A percentile compares a stretch with the other conserved stretches of the same genome.
Conservation (phyloP, 2,113 vertebrate genomes). For the Malaclemys terrapin region DNA sequence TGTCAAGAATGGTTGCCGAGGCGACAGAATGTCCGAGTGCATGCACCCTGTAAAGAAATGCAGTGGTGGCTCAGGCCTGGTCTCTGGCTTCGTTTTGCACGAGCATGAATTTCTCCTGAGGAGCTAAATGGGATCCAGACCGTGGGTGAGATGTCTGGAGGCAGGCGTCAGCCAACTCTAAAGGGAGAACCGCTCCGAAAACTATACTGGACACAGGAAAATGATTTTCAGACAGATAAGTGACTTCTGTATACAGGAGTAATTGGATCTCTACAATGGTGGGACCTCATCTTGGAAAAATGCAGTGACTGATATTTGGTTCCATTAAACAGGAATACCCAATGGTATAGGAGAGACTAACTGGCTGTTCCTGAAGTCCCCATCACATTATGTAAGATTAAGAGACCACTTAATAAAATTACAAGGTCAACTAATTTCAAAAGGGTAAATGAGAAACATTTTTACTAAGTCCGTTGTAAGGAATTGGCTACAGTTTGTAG, state of each 20-base stretch:
- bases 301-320: not conserved
- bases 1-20: constrained; percentile 17
- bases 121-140: not conserved
- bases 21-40: not conserved
- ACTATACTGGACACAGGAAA: rapidly evolving
- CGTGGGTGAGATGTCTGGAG: not conserved
- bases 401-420: not conserved
- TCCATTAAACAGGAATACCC: not conserved
- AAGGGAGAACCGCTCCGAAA: not conserved
- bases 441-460: not conserved
- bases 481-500: not conserved
- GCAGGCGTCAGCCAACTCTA: not conserved
- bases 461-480: not conserved
- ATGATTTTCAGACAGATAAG: not conserved
- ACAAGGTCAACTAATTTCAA: not conserved
- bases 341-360: not conserved
- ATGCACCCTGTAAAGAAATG: constrained; percentile 8
- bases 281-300: not conserved
- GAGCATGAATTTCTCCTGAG: rapidly evolving
- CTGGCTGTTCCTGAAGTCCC: not conserved
- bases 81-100: not conserved
- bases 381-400: not conserved
- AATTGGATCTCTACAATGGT: not conserved
- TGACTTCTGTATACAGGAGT: rapidly evolving
- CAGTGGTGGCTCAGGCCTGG: not conserved